Evolutionary conservation across 2,888 invertebrate species (phyloP).

Genomic region (Linnaemya tessellans): DNA sequence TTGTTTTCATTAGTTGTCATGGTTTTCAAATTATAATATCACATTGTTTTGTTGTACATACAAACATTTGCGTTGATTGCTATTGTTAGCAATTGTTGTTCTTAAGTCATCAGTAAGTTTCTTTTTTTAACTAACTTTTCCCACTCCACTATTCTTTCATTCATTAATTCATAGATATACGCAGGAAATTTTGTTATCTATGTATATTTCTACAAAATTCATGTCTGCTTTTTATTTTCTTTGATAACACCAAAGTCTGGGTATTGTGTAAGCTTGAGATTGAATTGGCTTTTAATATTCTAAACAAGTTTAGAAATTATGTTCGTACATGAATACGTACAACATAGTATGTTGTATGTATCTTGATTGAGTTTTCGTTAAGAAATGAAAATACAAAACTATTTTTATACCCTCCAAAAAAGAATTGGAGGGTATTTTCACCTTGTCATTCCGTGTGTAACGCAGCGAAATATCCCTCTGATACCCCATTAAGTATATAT

Average conservation of each 20-base stretch:
- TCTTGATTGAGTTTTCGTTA: too few species aligned
- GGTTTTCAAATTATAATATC: conserved; percentile 43
- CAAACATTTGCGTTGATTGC: conserved; percentile 8
- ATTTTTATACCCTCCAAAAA: too few species aligned
- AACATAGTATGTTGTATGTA: too few species aligned
- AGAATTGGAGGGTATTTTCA: too few species aligned
- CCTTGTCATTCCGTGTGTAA: too few species aligned
- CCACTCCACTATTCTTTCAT: conserved; percentile 10
- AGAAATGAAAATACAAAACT: too few species aligned
- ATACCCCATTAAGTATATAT: too few species aligned
- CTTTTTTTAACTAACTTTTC: background rate
- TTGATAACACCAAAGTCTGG: background rate
- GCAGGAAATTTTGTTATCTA: background rate
- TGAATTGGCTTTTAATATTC: conserved; percentile 26
- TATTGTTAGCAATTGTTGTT: background rate
- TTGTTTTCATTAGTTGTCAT: conserved; percentile 57
- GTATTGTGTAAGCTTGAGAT: background rate
- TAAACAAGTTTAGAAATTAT: conserved; percentile 20
- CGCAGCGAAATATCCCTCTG: too few species aligned
- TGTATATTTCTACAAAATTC: background rate
- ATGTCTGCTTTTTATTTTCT: background rate
- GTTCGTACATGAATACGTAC: background rate
- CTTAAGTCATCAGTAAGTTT: conserved; percentile 29
- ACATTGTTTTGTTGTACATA: conserved; percentile 26
- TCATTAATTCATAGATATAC: conserved; percentile 6